A percentile compares a stretch with the other conserved stretches of the same genome.
Conservation (phyloP, 2,797 vertebrate species). For the Nyctalus aviator region DNA sequence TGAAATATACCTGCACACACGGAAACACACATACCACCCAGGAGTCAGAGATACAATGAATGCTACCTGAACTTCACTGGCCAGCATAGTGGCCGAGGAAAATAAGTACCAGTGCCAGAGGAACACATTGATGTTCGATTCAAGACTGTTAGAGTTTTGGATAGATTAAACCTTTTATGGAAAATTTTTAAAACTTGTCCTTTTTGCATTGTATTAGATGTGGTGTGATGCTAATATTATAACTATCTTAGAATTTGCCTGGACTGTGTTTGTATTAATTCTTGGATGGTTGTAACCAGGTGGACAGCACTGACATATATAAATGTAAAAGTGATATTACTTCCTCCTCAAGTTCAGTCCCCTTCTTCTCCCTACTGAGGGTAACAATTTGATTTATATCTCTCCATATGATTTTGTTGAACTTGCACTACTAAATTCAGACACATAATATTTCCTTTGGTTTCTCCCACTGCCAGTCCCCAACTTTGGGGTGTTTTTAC, state of each 20-base stretch:
- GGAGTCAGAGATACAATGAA: not conserved
- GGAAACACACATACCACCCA: not conserved
- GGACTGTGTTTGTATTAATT: not conserved
- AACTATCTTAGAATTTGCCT: conserved; percentile 7
- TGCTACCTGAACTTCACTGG: not conserved
- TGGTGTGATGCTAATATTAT: not conserved
- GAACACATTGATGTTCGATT: not conserved
- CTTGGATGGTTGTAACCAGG: not conserved
- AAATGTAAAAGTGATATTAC: not conserved
- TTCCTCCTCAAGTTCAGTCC: not conserved
- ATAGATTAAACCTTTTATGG: conserved; percentile 17
- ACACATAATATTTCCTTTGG: not conserved
- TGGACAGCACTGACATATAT: not conserved
- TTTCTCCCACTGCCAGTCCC: not conserved
- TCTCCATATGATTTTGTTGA: not conserved
- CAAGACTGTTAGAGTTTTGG: not conserved
- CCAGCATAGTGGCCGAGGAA: not conserved
- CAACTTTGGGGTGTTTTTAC: not conserved
- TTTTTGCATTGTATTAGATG: conserved; percentile 3
- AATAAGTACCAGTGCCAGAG: not conserved
- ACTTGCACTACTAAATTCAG: not conserved
- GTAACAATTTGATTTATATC: conserved; percentile 6
- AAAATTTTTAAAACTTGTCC: not conserved
- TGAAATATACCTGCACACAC: not conserved
- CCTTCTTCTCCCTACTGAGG: not conserved